Conservation (phyloP, 2,888 invertebrate genomes). For the Masnerella sp. region DNA sequence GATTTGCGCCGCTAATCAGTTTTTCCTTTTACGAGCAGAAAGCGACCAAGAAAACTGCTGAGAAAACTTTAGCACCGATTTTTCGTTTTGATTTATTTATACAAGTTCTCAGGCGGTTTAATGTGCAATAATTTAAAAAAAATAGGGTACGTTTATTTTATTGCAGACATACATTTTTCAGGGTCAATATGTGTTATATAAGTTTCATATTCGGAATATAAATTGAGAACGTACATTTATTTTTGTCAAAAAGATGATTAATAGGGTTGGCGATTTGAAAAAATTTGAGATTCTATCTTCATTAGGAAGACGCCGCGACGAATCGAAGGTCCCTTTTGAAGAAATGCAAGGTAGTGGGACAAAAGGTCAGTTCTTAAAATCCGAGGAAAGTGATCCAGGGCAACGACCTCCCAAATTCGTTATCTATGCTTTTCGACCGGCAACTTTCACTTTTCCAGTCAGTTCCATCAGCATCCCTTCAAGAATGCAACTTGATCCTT, state of each 20-base stretch:
- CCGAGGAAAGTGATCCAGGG: conserved; percentile 21
- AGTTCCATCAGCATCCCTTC: conserved; percentile 21
- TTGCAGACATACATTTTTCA: too few relatives aligned
- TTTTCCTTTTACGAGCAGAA: conserved; percentile 38
- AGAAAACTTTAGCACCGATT: background rate
- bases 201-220: too few relatives aligned
- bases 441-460: conserved; percentile 25
- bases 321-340: too few relatives aligned
- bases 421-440: conserved; percentile 15
- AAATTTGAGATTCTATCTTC: conserved; percentile 1
- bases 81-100: background rate
- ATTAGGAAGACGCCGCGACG: conserved; percentile 8
- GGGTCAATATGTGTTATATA: too few relatives aligned
- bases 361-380: conserved; percentile 30
- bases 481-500: conserved; percentile 16
- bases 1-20: conserved; percentile 24
- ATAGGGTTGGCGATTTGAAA: background rate
- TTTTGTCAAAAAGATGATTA: too few relatives aligned
- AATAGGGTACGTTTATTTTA: too few relatives aligned
- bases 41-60: too few relatives aligned
- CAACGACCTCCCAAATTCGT: conserved; percentile 20
- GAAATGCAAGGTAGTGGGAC: conserved; percentile 15
- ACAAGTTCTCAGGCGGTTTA: too few relatives aligned
- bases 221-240: too few relatives aligned
- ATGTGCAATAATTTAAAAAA: too few relatives aligned